Percentiles rank a stretch among this genome's conserved stretches.
These are phyloP conservation scores for Dasypogon diadema DNA, from an alignment of 2,888 invertebrate species.

Conservation along the genomic window DNA sequence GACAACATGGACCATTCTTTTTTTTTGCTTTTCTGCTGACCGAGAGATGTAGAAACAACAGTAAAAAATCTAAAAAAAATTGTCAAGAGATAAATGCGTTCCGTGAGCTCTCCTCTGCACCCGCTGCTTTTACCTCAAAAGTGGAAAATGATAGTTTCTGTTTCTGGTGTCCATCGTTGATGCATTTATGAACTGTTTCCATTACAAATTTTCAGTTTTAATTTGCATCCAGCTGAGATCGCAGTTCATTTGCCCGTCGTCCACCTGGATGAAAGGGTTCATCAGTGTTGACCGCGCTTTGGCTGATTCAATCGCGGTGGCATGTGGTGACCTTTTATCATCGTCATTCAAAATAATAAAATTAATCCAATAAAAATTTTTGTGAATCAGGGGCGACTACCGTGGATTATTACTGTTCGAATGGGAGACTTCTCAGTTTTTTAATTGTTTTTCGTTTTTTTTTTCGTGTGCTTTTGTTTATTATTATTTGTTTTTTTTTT, in stretches of 20 bases:
- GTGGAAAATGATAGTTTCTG: neutral
- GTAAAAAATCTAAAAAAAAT: slow-evolving; percentile 35
- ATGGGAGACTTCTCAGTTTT: neutral
- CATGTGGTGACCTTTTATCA: slow-evolving; percentile 50
- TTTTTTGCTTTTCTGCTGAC: neutral
- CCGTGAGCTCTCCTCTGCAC: neutral
- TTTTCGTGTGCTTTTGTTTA: neutral
- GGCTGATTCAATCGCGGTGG: slow-evolving; percentile 30
- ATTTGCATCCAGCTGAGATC: slow-evolving; percentile 50
- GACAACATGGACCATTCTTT: slow-evolving; percentile 38
- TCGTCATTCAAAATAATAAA: slow-evolving; percentile 48
- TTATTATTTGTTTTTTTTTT: too few relatives aligned
- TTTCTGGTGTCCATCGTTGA: slow-evolving; percentile 23
- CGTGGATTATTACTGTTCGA: slow-evolving; percentile 41
- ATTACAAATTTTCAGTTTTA: slow-evolving; percentile 42
- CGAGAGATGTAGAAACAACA: slow-evolving; percentile 38
- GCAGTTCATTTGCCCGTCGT: neutral
- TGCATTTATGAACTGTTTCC: slow-evolving; percentile 49
- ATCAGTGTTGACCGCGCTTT: neutral
- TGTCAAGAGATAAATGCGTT: slow-evolving; percentile 49
- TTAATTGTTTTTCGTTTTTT: neutral
- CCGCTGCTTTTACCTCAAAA: neutral
- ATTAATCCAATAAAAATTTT: slow-evolving; percentile 46
- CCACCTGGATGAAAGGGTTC: neutral
- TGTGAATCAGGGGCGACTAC: slow-evolving; percentile 49